phyloP scores from a whole-genome alignment of 2,113 vertebrate species.

The Cariama cristata region DNA sequence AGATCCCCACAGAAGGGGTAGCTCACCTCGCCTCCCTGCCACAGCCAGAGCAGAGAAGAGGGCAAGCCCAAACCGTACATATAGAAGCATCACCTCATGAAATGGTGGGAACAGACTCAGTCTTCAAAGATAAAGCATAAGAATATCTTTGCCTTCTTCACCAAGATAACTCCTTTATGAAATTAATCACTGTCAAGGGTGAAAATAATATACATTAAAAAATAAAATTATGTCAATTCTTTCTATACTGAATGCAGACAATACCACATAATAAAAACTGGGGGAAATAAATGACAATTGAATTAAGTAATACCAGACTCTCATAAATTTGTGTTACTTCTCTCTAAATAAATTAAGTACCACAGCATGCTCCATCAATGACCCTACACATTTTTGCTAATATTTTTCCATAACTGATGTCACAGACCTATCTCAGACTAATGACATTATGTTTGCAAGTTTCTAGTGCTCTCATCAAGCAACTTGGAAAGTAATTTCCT shows the following conservation, averaged over 20 bases:
- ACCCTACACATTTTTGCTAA: conserved; percentile 24
- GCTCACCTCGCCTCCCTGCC: not conserved
- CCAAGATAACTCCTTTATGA: not conserved
- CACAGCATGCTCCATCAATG: not conserved
- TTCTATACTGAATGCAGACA: not conserved
- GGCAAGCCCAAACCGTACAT: not conserved
- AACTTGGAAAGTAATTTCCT: conserved; percentile 28
- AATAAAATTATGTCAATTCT: not conserved
- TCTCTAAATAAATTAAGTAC: conserved; percentile 40
- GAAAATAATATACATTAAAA: not conserved
- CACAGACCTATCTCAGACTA: conserved; percentile 17
- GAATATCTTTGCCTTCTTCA: not conserved
- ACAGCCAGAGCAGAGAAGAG: not conserved
- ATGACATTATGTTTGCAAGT: conserved; percentile 41
- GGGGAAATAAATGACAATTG: not conserved
- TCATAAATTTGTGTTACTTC: not conserved
- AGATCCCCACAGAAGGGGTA: not conserved
- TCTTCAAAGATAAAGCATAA: not conserved
- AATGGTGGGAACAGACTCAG: not conserved
- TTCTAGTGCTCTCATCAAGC: conserved; percentile 7
- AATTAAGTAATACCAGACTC: not conserved
- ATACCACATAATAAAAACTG: not conserved
- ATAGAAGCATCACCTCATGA: not conserved
- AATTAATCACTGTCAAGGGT: not conserved
- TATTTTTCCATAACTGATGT: conserved; percentile 39